Conservation (phyloP, 2,113 vertebrate genomes). For the Struthio camelus region DNA sequence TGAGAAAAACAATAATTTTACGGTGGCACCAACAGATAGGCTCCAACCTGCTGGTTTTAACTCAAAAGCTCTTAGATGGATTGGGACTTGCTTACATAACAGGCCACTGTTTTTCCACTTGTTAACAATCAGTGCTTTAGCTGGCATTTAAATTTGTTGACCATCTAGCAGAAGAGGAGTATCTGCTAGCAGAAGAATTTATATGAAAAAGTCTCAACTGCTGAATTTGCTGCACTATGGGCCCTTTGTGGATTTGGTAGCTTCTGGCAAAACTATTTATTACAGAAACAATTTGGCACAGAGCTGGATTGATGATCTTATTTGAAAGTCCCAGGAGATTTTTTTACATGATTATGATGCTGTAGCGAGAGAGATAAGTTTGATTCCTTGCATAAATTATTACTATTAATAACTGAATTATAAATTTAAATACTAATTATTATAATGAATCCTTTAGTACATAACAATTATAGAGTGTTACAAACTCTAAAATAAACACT, state of each 20-base stretch:
- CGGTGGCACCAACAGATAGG: background rate
- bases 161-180: background rate
- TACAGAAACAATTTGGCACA: background rate
- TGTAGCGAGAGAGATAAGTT: background rate
- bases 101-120: background rate
- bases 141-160: background rate
- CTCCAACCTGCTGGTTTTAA: background rate
- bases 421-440: constrained; percentile 27
- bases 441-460: constrained; percentile 34
- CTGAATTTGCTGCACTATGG: background rate
- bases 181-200: background rate
- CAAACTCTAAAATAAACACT: constrained; percentile 40
- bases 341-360: constrained; percentile 1
- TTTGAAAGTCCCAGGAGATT: background rate
- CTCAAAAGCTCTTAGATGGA: background rate
- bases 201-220: background rate
- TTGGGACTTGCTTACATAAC: background rate
- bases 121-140: fast-evolving
- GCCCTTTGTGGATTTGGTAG: background rate
- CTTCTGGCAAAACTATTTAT: background rate
- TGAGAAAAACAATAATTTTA: background rate
- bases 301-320: background rate
- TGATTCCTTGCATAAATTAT: constrained; percentile 44
- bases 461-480: constrained; percentile 23
- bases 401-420: constrained; percentile 33